Conservation (phyloP, 2,797 vertebrate species). For the Denticeps clupeoides region DNA sequence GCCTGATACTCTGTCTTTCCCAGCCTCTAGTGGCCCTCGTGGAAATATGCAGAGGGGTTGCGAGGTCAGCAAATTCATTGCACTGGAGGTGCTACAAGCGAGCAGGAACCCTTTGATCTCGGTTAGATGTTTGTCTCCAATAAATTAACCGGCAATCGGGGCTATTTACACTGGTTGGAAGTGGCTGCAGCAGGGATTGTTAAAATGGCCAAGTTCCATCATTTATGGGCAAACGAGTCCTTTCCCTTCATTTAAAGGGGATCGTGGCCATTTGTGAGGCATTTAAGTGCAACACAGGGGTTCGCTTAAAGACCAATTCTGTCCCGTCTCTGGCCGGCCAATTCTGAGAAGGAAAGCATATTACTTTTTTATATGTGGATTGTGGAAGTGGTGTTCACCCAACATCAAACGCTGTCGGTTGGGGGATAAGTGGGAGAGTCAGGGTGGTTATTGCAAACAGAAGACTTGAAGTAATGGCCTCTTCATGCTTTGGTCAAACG, state of each 20-base stretch:
- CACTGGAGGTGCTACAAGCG: conserved; percentile 52
- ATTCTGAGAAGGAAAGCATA: conserved; percentile 46
- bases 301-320: conserved; percentile 39
- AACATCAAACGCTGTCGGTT: conserved; percentile 50
- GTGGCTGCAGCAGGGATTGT: conserved; percentile 54
- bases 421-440: conserved; percentile 40
- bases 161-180: conserved; percentile 51
- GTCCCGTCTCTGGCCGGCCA: conserved; percentile 43
- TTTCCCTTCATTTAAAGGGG: conserved; percentile 43
- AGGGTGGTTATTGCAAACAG: conserved; percentile 51
- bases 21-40: conserved; percentile 32
- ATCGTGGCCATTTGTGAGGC: conserved; percentile 47
- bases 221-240: conserved; percentile 51
- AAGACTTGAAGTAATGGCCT: conserved; percentile 30
- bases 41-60: conserved; percentile 50
- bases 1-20: not conserved
- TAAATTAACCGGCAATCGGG: conserved; percentile 59
- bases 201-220: conserved; percentile 52
- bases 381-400: conserved; percentile 39
- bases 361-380: conserved; percentile 48
- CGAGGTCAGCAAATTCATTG: conserved; percentile 57
- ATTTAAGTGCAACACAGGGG: conserved; percentile 42
- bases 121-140: conserved; percentile 51
- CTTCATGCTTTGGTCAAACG: conserved; percentile 37
- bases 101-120: conserved; percentile 57